A percentile compares a stretch with the other conserved stretches of the same genome.
phyloP scores from a whole-genome alignment of 1,140 invertebrate species.

The Popillia japonica region DNA sequence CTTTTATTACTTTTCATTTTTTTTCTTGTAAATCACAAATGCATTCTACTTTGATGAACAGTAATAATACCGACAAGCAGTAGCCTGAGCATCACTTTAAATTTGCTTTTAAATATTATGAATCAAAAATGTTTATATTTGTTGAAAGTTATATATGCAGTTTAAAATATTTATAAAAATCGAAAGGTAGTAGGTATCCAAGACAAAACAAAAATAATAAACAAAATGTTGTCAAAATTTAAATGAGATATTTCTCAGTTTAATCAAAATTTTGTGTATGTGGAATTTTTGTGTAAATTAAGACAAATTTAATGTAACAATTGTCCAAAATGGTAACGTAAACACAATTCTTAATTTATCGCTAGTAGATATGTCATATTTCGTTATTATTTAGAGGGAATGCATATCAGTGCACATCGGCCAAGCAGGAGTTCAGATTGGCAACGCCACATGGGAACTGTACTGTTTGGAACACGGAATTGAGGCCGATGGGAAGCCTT shows the following conservation, averaged over 20 bases:
- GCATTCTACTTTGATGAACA: too few species aligned
- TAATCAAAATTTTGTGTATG: conserved; percentile 39
- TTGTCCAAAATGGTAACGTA: conserved; percentile 34
- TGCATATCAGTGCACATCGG: conserved; percentile 85
- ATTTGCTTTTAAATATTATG: too few species aligned
- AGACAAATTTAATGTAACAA: conserved; percentile 34
- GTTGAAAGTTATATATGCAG: background rate
- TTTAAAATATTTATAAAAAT: conserved; percentile 12
- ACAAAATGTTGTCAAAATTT: conserved; percentile 39
- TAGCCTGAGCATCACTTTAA: too few species aligned
- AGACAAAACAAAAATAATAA: conserved; percentile 38
- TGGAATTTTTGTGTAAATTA: conserved; percentile 29
- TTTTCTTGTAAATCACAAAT: too few species aligned
- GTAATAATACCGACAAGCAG: too few species aligned
- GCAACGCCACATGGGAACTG: conserved; percentile 82
- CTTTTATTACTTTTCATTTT: too few species aligned
- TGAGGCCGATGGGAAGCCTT: conserved; percentile 69
- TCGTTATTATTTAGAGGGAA: conserved; percentile 62
- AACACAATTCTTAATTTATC: background rate
- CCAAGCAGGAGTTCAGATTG: conserved; percentile 89
- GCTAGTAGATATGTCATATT: background rate
- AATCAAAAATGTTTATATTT: background rate
- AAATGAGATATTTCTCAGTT: conserved; percentile 25
- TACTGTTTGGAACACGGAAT: conserved; percentile 88
- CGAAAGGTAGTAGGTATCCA: conserved; percentile 22